Conservation (phyloP, 2,888 invertebrate genomes). For the Ochropleura leucogaster region DNA sequence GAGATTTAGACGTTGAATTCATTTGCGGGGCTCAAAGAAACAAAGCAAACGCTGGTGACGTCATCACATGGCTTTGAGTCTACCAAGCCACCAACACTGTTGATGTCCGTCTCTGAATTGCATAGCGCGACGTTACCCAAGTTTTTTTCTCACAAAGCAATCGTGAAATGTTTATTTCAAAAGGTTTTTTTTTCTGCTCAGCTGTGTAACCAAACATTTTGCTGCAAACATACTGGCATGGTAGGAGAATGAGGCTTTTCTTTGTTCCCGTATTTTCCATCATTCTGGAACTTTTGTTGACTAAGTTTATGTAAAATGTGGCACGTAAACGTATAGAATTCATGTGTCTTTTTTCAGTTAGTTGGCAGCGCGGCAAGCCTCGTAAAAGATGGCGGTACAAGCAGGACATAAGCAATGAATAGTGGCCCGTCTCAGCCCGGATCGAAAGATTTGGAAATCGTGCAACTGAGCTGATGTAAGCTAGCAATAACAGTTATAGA, state of each 20-base stretch:
- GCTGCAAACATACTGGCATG: slow-evolving; percentile 44
- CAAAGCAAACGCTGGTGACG: slow-evolving; percentile 59
- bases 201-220: slow-evolving; percentile 51
- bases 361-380: no score
- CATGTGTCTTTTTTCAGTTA: not conserved
- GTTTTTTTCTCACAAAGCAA: slow-evolving; percentile 60
- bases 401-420: no score
- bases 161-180: slow-evolving; percentile 59
- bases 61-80: slow-evolving; percentile 63
- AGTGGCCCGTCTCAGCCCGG: no score
- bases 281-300: slow-evolving; percentile 26
- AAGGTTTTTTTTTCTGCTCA: slow-evolving; percentile 47
- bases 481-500: no score
- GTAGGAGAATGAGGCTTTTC: slow-evolving; percentile 34
- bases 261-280: slow-evolving; percentile 40
- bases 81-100: slow-evolving; percentile 48
- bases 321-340: not conserved
- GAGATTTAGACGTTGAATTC: slow-evolving; percentile 68
- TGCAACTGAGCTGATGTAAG: no score
- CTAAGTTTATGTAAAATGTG: slow-evolving; percentile 17
- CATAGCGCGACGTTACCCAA: slow-evolving; percentile 51
- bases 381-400: no score
- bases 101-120: slow-evolving; percentile 61
- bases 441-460: no score
- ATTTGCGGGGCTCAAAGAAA: slow-evolving; percentile 70